Evolutionary conservation across 2,797 vertebrate genomes (phyloP), one percentile per base, ranked within the genome.

Genomic region (Harpagifer antarcticus): DNA sequence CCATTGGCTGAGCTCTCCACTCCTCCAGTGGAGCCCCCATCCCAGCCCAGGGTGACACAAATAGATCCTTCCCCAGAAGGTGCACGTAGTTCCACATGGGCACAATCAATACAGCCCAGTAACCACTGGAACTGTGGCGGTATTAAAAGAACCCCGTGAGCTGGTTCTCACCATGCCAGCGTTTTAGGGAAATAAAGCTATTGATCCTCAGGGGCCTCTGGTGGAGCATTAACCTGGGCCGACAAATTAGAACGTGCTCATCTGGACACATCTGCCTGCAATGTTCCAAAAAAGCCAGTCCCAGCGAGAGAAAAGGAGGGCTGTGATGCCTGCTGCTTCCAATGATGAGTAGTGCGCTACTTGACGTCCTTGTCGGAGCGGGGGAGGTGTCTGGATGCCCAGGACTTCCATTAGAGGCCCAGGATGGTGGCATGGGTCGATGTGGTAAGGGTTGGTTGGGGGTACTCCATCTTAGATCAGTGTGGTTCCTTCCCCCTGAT

Each of bases 101-200:
- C 85, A 85, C 88, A 90, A 95, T 95, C 95, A 89, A 95, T 95
- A 93, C 61, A 56, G 86, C 89, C 88, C 88, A 83, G 89, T 89
- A 90, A 77, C 86, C 89, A 65, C 88, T 87, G 85, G 89, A 91
- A 87, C 89, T 79, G 78, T 78, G 76, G 91, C 66, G 83, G 87
- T 90, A 93, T 94, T 94, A 94, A 94, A 93, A 93, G 88, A 81
- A 70, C 92, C 93, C 92, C 67, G 84, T 90, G 91, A 91, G 90
- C 87, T 73, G 78, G 61, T 81, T 92, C 94, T 93, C 92, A 58
- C 92, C 91, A 91, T 9, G 91, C 69, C 10, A 27, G 89, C 91
- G 88, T 94, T 94, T 95, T 94, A 95, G 93, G 94, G 93, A 95
- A 94, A 95, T 95, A 94, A 94, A 93, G 91, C 84, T 91, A 95